phyloP scores from a whole-genome alignment of 1,140 invertebrate genomes.

The Octopus sinensis region DNA sequence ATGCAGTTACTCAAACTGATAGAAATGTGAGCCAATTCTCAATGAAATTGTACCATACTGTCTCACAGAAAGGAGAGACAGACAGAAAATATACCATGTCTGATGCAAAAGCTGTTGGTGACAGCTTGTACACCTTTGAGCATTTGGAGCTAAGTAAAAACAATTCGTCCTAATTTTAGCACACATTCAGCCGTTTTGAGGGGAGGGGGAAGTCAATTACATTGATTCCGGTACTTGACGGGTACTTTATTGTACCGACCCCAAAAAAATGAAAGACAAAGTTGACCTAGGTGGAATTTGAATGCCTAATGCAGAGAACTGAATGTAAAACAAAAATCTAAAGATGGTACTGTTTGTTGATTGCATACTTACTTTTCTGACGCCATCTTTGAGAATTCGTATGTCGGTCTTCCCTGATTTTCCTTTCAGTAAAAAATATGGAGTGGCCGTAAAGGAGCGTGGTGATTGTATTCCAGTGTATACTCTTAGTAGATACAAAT shows the following conservation, averaged over 20 bases:
- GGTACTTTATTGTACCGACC: background rate
- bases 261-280: background rate
- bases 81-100: too few species aligned
- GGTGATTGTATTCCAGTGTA: background rate
- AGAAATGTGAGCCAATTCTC: too few species aligned
- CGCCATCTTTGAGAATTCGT: background rate
- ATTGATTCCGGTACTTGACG: background rate
- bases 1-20: too few species aligned
- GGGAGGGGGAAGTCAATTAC: background rate
- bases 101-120: too few species aligned
- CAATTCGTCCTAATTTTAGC: too few species aligned
- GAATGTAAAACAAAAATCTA: background rate
- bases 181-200: too few species aligned
- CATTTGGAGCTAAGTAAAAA: too few species aligned
- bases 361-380: constrained; percentile 1
- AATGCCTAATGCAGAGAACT: background rate
- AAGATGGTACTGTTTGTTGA: background rate
- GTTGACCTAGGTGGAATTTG: background rate
- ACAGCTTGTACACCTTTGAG: too few species aligned
- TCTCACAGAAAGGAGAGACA: too few species aligned
- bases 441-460: background rate
- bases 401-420: background rate
- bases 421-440: background rate
- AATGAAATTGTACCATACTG: too few species aligned
- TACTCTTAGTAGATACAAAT: background rate